Base-by-base conservation (phyloP, 1,140 invertebrate species). In the Pseudomyrmex sp. region DNA sequence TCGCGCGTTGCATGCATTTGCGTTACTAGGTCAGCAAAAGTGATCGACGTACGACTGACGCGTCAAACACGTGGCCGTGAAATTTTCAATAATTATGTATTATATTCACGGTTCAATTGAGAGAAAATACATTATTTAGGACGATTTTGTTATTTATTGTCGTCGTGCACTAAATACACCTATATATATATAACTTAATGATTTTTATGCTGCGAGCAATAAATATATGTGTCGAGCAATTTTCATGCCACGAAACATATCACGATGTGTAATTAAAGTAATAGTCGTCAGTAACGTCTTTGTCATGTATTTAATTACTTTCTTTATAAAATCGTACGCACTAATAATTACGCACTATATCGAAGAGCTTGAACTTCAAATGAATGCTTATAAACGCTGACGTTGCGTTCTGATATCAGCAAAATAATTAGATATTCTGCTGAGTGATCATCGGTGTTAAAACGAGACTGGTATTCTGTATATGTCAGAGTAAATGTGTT, bases 361-460 rank as follows among this genome's bases (percentile, higher is more conserved):
- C 10, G 7, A 76, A 63, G 35, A 59, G 15, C 61, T 76, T 9
- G 20, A 50, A 44, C 61, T 76, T 18, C 48, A 63, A 26, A 26
- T 7, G 5, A 35, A 35, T 7, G 35, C 35, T 35, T 75, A 26
- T 26, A 26, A 75, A 12, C 23, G 46, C 26, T 23, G 44, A 23
- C 48, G 23, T 15, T 52, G 13, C 48, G 26, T 66, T 52, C 18
- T 46, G 61, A 54, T 65, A 65, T 26, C 48, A 65, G 62, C 13
- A 4, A 65, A 44, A 48, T 76, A 76, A 76, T 76, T 65, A 65
- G 48, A 76, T 76, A 65, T 23, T 7, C 8, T 54, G n/a, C 26
- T 26, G 26, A n/a, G 26, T 18, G 26, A 76, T 76, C 74, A 48
- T 26, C 61, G 62, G 23, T 75, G 58, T 65, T 76, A 54, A 76